Conservation (phyloP, 2,888 invertebrate species). For the Elysia crispata region DNA sequence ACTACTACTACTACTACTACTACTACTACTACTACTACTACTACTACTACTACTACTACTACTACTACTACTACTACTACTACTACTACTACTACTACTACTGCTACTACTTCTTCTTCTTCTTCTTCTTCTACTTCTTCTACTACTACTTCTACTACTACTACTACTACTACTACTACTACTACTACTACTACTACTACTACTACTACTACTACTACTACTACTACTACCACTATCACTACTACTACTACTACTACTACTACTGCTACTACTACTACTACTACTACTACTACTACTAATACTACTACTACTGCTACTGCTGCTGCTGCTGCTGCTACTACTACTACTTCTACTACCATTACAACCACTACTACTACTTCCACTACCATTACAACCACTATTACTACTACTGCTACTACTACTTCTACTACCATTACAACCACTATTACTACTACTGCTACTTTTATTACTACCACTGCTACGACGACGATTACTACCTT, state of each 20-base stretch:
- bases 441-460: neutral
- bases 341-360: too few relatives aligned
- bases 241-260: neutral
- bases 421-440: too few relatives aligned
- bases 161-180: neutral
- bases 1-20: slow-evolving; percentile 26
- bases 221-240: neutral
- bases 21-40: slow-evolving; percentile 15
- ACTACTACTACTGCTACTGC: too few relatives aligned
- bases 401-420: neutral
- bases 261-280: neutral
- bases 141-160: neutral
- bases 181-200: neutral
- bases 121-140: slow-evolving; percentile 5
- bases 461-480: neutral
- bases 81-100: slow-evolving; percentile 15
- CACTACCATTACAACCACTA: too few relatives aligned
- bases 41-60: slow-evolving; percentile 21
- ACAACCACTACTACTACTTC: too few relatives aligned
- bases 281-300: too few relatives aligned
- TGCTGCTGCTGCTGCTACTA: neutral
- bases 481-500: too few relatives aligned
- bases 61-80: slow-evolving; percentile 15
- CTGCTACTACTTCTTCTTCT: neutral
- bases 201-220: neutral